Conservation (phyloP, 2,888 invertebrate species). For the Oligia latruncula region DNA sequence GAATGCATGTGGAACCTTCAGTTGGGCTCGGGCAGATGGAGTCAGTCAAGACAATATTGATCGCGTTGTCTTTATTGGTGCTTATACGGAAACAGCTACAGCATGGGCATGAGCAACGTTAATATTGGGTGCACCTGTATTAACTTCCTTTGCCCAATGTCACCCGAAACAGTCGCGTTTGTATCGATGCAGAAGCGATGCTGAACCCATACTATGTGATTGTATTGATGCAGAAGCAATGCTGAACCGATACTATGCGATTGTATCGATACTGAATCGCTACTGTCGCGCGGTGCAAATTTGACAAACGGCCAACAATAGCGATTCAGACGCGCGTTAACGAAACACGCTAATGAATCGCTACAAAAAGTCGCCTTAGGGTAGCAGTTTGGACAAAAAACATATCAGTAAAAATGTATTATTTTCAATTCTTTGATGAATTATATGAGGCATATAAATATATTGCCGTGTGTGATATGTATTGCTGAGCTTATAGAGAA, state of each 20-base stretch:
- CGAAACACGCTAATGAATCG: background rate
- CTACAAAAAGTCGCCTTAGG: background rate
- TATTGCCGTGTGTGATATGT: background rate
- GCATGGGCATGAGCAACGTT: background rate
- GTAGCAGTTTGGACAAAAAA: background rate
- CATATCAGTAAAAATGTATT: background rate
- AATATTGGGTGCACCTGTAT: background rate
- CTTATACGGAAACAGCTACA: background rate
- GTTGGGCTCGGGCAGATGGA: background rate
- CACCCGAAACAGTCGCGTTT: background rate
- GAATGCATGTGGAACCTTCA: background rate
- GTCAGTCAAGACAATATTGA: background rate
- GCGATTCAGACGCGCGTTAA: background rate
- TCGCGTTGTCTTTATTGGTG: background rate
- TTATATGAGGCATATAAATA: background rate
- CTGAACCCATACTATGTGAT: background rate
- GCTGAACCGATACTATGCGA: background rate
- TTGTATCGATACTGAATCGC: background rate
- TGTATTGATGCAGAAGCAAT: background rate
- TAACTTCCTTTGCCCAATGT: background rate
- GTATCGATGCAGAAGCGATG: background rate
- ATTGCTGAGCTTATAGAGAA: background rate
- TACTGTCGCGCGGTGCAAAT: background rate
- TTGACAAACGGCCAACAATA: background rate
- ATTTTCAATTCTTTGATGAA: background rate